phyloP scores from a whole-genome alignment of 2,113 vertebrate genomes.

The Isichthys henryi region DNA sequence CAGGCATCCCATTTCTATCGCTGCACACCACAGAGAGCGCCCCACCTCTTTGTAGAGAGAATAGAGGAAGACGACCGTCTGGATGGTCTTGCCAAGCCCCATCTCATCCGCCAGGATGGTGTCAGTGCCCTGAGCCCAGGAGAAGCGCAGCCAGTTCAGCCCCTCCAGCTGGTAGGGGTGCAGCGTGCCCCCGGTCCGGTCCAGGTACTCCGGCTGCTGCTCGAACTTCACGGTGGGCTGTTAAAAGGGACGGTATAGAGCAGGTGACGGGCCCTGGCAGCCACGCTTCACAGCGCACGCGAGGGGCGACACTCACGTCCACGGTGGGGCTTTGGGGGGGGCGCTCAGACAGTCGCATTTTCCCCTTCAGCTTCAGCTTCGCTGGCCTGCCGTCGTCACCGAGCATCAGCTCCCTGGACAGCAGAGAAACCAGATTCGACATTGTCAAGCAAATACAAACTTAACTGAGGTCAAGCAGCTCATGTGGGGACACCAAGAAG shows the following conservation, averaged over 20 bases:
- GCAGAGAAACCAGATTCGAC: background rate
- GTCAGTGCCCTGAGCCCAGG: constrained; percentile 95
- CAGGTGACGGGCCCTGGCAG: background rate
- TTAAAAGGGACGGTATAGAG: background rate
- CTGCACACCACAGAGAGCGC: background rate
- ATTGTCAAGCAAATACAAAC: background rate
- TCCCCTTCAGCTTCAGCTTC: constrained; percentile 82
- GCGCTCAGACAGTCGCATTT: constrained; percentile 80
- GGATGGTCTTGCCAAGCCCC: constrained; percentile 94
- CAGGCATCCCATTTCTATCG: background rate
- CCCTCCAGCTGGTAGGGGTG: constrained; percentile 97
- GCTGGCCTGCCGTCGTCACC: constrained; percentile 87
- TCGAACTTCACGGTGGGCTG: constrained; percentile 97
- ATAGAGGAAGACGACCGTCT: constrained; percentile 93
- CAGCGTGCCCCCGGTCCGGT: constrained; percentile 82
- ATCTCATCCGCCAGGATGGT: constrained; percentile 98
- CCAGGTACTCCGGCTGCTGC: constrained; percentile 85
- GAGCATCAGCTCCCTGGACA: constrained; percentile 80
- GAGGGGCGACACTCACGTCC: constrained; percentile 67
- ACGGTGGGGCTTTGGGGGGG: constrained; percentile 90
- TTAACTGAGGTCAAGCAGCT: background rate
- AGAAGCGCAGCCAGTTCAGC: constrained; percentile 93
- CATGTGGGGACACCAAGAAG: background rate
- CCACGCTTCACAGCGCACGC: background rate
- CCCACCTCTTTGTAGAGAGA: constrained; percentile 93